Evolutionary conservation across 2,888 invertebrate genomes (phyloP), one percentile per base, ranked within the genome.

Genomic region (Hydroisotoma schaefferi): DNA sequence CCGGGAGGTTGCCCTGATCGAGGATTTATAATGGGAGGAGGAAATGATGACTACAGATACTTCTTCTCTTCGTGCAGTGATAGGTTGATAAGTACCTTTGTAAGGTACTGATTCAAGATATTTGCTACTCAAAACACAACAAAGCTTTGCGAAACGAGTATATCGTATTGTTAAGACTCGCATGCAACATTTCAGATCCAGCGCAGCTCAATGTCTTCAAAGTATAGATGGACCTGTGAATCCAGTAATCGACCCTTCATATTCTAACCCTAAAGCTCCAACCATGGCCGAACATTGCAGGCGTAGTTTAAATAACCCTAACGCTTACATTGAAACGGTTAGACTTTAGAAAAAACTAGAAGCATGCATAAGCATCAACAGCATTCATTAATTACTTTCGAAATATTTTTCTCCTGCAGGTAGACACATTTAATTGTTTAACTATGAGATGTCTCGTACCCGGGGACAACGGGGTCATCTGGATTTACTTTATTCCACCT

Each of bases 61-160:
- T 63, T 59, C 57, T 68, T 68, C 28, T 63, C 63, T 8, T 54
- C 57, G 2, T 68, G 68, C 33, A 65, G 63, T 47, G 57, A 65
- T 18, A 40, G 64, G 18, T 33, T 38, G 1, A 57, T 67, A 23
- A 55, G 47, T 3, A 22, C 48, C 3, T 62, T 59, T 52, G 62
- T 65, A 18, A 28, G 58, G 59, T 64, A 37, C n/a, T n/a, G n/a
- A n/a, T n/a, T n/a, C n/a, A n/a, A n/a, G n/a, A n/a, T n/a, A n/a
- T n/a, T n/a, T n/a, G n/a, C n/a, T n/a, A 15, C 6, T 6, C 33
- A 33, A 15, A 10, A 10, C 6, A 33, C 15, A 28, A 33, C 6
- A 12, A 48, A 27, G 8, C 15, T 10, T 10, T 10, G 33, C 6
- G 33, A 33, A 15, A 33, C 15, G 33, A 10, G 8, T 33, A 10